phyloP scores from a whole-genome alignment of 2,797 vertebrate species.

The Sciurus carolinensis region DNA sequence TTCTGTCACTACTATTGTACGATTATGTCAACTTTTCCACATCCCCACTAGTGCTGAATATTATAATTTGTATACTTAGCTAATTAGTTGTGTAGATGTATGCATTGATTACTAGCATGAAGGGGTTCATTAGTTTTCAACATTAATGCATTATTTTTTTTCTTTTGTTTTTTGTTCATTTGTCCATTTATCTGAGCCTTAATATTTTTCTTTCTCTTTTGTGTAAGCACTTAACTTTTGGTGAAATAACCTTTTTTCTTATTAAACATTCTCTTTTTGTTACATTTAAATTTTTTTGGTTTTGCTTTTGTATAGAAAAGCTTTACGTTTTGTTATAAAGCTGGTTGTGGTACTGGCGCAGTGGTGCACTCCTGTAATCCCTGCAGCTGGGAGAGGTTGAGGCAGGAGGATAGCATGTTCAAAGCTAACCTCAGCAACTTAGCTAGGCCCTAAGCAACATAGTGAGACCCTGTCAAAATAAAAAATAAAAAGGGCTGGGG shows the following conservation, averaged over 20 bases:
- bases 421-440: no score
- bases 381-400: no score
- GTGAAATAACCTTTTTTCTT: background rate
- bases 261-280: conserved; percentile 9
- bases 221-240: background rate
- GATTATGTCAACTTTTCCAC: background rate
- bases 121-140: background rate
- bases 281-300: background rate
- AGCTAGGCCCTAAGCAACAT: no score
- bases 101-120: background rate
- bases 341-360: no score
- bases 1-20: background rate
- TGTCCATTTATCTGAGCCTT: background rate
- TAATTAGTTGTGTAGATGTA: background rate
- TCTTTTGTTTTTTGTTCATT: background rate
- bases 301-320: conserved; percentile 46
- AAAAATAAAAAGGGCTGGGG: no score
- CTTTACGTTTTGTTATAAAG: background rate
- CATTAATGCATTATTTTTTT: background rate
- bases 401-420: no score
- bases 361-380: no score
- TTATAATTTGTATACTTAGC: background rate
- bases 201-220: conserved; percentile 25
- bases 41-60: background rate
- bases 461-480: no score